These are phyloP conservation scores for Drosophila subobscura DNA, from an alignment of 1,140 invertebrate species.

Conservation along the genomic window DNA sequence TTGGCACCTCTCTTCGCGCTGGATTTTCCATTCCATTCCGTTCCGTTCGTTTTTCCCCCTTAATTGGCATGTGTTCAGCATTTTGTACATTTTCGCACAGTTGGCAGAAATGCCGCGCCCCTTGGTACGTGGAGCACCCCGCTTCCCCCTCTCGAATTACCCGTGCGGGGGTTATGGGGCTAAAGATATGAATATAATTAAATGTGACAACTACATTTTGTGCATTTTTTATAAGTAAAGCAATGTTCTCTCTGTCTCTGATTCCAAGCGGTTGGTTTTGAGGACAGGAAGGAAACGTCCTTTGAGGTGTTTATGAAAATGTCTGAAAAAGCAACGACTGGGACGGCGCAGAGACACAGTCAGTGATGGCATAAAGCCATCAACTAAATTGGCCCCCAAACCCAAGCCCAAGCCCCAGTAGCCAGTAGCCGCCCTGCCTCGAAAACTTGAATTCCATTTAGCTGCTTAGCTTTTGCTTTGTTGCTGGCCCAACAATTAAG, in stretches of 20 bases:
- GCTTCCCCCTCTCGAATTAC: conserved; percentile 64
- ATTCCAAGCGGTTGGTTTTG: neutral
- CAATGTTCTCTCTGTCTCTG: conserved; percentile 46
- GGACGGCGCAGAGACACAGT: too few relatives aligned
- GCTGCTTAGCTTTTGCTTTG: conserved; percentile 34
- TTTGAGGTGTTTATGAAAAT: conserved; percentile 64
- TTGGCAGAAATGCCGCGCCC: conserved; percentile 63
- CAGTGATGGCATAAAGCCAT: conserved; percentile 56
- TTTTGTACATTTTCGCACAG: conserved; percentile 79
- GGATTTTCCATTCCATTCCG: neutral
- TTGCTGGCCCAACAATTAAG: conserved; percentile 74
- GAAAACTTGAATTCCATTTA: conserved; percentile 67
- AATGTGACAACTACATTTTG: conserved; percentile 81
- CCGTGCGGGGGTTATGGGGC: conserved; percentile 60
- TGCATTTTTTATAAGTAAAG: conserved; percentile 59
- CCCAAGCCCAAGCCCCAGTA: neutral
- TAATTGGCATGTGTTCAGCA: conserved; percentile 82
- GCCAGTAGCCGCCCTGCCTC: conserved; percentile 19
- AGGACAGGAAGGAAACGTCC: neutral
- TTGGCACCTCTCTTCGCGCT: conserved; percentile 70
- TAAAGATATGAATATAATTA: conserved; percentile 82
- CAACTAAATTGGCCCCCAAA: conserved; percentile 66
- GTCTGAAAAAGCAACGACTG: conserved; percentile 3
- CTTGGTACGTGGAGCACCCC: conserved; percentile 17
- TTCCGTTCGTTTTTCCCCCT: conserved; percentile 32